These are phyloP conservation scores for Brachionus paranguensis DNA, from an alignment of 1,140 invertebrate species.

Conservation along the genomic window DNA sequence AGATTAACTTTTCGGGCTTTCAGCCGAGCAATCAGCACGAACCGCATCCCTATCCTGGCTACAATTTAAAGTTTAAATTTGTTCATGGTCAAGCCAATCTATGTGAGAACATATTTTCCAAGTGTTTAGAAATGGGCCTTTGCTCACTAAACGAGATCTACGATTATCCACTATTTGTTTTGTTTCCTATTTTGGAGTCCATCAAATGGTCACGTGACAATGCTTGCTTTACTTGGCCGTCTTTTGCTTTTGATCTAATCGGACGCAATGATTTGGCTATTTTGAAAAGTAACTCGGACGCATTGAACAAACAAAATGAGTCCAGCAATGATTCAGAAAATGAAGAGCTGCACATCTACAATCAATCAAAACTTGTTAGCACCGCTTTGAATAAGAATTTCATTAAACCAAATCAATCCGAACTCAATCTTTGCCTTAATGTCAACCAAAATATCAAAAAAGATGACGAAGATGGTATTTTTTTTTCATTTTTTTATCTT, in stretches of 20 bases:
- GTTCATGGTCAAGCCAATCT: not conserved
- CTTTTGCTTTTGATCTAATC: constrained; percentile 33
- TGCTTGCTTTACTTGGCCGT: constrained; percentile 29
- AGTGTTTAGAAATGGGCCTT: constrained; percentile 27
- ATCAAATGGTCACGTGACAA: constrained; percentile 34
- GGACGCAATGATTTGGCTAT: constrained; percentile 34
- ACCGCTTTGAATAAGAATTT: not conserved
- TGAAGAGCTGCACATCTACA: not conserved
- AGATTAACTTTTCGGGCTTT: constrained; percentile 15
- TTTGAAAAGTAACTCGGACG: constrained; percentile 14
- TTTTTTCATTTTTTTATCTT: not conserved
- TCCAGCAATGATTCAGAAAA: not conserved
- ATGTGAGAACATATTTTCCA: constrained; percentile 23
- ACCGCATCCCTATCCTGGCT: not conserved
- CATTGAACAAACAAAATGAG: not conserved
- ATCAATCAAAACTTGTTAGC: not conserved
- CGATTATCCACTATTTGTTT: constrained; percentile 23
- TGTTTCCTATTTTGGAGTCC: constrained; percentile 25
- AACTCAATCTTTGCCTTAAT: not conserved
- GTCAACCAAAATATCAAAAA: constrained; percentile 13
- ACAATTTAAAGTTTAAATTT: constrained; percentile 15
- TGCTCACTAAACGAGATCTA: constrained; percentile 25
- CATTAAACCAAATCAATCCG: not conserved
- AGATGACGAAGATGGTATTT: constrained; percentile 20
- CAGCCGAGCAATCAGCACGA: not conserved